Base-by-base conservation (phyloP, 2,888 invertebrate genomes). In the Microctonus brassicae region DNA sequence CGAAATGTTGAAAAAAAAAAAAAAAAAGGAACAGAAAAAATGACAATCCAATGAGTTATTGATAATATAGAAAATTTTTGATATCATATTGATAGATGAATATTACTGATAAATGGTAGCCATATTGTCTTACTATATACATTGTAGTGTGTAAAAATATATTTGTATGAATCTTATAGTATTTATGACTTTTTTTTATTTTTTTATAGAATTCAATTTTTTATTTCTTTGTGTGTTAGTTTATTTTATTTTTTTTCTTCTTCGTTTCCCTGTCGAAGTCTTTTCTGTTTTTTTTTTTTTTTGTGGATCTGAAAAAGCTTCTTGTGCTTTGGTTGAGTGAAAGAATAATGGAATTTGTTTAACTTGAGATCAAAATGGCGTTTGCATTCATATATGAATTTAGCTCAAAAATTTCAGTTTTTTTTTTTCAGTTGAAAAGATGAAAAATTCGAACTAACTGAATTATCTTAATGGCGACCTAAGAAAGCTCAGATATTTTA, bases 41-140 rank as follows among this genome's bases (percentile, higher is more conserved):
- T 22, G 20, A 55, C n/a, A 36, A 10, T 61, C 9, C 29, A 29
- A n/a, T 26, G 24, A 26, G 20, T 42, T 42, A 29, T 47, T 33
- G 47, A 47, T 33, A 47, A 34, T 60, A n/a, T 29, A 26, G 22
- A 60, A 17, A 60, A 60, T 34, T 60, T 20, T 60, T 60, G 47
- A 17, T 17, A 20, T 17, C 1, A 17, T 47, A 47, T 47, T 47
- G 17, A 47, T 55, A 24, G 26, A 26, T 13, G 22, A 53, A 22
- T 53, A n/a, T n/a, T n/a, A 24, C 17, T 20, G 33, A 47, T 20
- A 26, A 29, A 47, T 24, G n/a, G n/a, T n/a, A n/a, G n/a, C n/a
- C n/a, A n/a, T n/a, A n/a, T n/a, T n/a, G n/a, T n/a, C n/a, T n/a
- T n/a, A n/a, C n/a, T n/a, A n/a, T n/a, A n/a, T n/a, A n/a, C n/a